These are phyloP conservation scores for Muraenolepis orangiensis DNA, from an alignment of 2,797 vertebrate species.

Conservation along the genomic window DNA sequence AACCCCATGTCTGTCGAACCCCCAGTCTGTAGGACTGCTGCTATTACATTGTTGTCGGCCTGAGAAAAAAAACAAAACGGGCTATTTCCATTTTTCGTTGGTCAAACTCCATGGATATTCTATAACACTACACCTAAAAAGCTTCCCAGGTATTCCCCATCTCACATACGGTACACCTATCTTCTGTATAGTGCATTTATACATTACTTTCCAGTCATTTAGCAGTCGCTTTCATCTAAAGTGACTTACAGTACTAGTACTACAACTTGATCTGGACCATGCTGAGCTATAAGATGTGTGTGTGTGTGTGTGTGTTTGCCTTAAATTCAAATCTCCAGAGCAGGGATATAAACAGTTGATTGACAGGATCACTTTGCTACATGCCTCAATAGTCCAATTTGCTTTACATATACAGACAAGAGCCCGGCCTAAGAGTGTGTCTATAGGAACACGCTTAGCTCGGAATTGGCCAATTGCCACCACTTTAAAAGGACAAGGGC, in stretches of 20 bases:
- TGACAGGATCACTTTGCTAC: conserved; percentile 58
- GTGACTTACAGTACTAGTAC: too few species aligned
- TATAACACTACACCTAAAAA: background rate
- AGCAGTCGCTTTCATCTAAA: too few species aligned
- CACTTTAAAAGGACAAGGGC: conserved; percentile 72
- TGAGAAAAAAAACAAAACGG: background rate
- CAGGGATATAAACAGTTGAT: conserved; percentile 38
- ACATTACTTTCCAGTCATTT: too few species aligned
- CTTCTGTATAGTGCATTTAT: too few species aligned
- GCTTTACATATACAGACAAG: conserved; percentile 67
- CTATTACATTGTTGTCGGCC: background rate
- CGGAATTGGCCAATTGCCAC: conserved; percentile 52
- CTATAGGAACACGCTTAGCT: conserved; percentile 40
- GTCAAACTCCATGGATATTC: background rate
- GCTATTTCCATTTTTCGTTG: background rate
- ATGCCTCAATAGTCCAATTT: conserved; percentile 70
- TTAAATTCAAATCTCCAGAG: background rate
- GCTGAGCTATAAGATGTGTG: too few species aligned
- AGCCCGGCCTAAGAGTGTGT: conserved; percentile 50
- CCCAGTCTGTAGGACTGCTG: background rate
- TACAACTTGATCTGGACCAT: too few species aligned
- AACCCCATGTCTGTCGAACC: background rate
- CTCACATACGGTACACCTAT: too few species aligned
- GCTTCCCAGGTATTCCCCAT: background rate
- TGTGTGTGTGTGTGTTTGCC: too few species aligned